Conservation (phyloP, 2,888 invertebrate species). For the Acrocyrtus sp. region DNA sequence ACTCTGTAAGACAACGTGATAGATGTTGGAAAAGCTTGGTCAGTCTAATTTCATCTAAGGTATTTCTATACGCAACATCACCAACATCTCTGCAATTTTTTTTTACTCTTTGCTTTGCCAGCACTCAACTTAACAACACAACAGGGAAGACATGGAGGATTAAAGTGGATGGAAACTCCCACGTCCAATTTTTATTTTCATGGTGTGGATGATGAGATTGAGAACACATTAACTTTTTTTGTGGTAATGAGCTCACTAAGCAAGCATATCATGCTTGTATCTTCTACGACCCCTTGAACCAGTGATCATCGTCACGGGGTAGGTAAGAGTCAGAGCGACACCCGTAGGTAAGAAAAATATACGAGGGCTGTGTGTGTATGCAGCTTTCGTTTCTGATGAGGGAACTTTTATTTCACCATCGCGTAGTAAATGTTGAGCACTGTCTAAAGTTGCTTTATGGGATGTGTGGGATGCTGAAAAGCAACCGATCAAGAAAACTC, state of each 20-base stretch:
- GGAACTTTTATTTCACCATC: not conserved
- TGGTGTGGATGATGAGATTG: conserved; percentile 32
- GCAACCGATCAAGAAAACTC: conserved; percentile 48
- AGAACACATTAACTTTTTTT: conserved; percentile 39
- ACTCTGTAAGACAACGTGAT: no score
- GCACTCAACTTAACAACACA: no score
- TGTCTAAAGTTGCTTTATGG: conserved; percentile 8
- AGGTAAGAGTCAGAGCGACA: conserved; percentile 20
- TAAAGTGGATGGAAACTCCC: conserved; percentile 47
- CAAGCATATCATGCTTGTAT: conserved; percentile 41
- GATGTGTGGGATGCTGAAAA: conserved; percentile 46
- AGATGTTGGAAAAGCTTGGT: no score
- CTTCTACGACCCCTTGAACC: conserved; percentile 38
- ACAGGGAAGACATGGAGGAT: no score
- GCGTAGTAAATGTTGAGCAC: conserved; percentile 3
- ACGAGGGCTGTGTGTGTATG: not conserved
- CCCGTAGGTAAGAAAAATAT: conserved; percentile 29
- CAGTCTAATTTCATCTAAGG: no score
- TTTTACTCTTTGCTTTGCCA: no score
- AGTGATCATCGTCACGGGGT: conserved; percentile 25
- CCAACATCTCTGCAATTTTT: no score
- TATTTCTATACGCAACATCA: conserved; percentile 26
- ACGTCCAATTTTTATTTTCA: conserved; percentile 45
- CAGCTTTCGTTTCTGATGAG: not conserved
- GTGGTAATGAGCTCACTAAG: conserved; percentile 42